These are phyloP conservation scores for Trichechus manatus DNA, from an alignment of 2,113 vertebrate genomes.

Conservation along the genomic window DNA sequence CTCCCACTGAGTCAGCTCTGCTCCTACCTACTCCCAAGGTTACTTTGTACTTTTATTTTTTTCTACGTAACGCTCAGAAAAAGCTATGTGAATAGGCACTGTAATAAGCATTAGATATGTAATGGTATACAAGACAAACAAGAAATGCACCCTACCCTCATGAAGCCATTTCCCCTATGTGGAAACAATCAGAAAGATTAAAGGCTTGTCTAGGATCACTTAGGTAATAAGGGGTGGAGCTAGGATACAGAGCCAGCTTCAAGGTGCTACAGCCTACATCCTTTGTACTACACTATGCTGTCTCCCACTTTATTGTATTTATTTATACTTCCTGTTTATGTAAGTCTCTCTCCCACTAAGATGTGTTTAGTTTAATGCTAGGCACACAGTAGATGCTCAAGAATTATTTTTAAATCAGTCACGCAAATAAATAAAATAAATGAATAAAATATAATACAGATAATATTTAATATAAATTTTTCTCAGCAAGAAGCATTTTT, in stretches of 20 bases:
- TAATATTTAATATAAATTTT: background rate
- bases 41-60: background rate
- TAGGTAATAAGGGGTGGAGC: background rate
- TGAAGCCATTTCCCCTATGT: background rate
- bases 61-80: background rate
- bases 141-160: background rate
- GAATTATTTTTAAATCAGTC: background rate
- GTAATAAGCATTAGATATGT: background rate
- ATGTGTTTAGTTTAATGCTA: background rate
- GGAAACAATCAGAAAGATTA: background rate
- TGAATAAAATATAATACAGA: background rate
- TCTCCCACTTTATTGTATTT: background rate
- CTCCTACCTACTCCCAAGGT: background rate
- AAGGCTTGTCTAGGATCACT: background rate
- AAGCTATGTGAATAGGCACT: background rate
- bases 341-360: background rate
- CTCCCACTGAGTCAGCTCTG: background rate
- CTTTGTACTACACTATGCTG: background rate
- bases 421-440: background rate
- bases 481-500: background rate
- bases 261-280: background rate
- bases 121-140: background rate
- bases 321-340: conserved; percentile 1
- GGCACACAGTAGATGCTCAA: background rate
- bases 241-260: background rate